These are phyloP conservation scores for Oryzias curvinotus DNA, from an alignment of 2,113 vertebrate species.

Conservation along the genomic window DNA sequence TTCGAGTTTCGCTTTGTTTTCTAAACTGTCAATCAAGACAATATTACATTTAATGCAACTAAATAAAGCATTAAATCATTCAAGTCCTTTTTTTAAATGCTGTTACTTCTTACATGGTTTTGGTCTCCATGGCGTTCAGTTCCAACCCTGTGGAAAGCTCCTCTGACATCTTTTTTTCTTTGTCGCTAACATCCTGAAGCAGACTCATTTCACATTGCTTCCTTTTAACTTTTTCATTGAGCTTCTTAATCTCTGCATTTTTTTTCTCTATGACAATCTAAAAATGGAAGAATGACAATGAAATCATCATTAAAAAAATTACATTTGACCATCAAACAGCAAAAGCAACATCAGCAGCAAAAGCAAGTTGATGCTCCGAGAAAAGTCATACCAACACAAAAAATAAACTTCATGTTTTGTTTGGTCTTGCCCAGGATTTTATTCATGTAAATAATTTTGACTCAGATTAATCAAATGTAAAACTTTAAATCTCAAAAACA, in stretches of 20 bases:
- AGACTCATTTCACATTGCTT: conserved; percentile 77
- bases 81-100: no score
- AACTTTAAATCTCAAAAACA: no score
- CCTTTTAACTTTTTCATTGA: conserved; percentile 66
- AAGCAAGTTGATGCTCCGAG: no score
- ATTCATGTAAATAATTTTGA: no score
- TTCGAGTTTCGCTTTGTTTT: conserved; percentile 80
- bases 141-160: conserved; percentile 83
- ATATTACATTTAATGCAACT: conserved; percentile 1
- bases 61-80: background rate
- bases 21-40: conserved; percentile 72
- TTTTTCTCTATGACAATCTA: conserved; percentile 82
- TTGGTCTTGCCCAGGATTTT: no score
- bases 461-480: no score
- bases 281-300: background rate
- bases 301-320: background rate
- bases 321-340: background rate
- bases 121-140: conserved; percentile 77
- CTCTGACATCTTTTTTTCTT: conserved; percentile 75
- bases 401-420: no score
- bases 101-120: conserved; percentile 75
- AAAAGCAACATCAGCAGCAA: background rate
- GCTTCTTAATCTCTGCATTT: conserved; percentile 73
- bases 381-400: no score
- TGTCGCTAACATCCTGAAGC: conserved; percentile 78